phyloP scores from a whole-genome alignment of 2,888 invertebrate genomes.

The Chelonus formosanus region DNA sequence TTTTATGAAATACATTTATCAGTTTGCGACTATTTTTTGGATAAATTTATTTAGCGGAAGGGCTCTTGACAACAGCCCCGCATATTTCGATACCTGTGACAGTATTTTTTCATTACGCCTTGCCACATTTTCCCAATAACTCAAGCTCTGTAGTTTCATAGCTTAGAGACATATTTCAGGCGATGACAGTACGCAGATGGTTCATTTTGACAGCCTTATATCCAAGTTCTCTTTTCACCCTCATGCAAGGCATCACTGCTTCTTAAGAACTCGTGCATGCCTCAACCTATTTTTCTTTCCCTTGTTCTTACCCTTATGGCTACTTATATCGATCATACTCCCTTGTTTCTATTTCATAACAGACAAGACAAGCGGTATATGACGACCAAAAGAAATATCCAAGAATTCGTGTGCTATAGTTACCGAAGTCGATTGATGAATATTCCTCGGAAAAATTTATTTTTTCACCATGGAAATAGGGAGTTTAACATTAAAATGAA shows the following conservation, averaged over 20 bases:
- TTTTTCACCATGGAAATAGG: neutral
- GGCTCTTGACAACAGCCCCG: constrained; percentile 34
- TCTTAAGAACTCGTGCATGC: constrained; percentile 39
- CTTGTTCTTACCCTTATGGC: constrained; percentile 3
- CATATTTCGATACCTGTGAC: constrained; percentile 43
- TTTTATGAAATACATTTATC: constrained; percentile 39
- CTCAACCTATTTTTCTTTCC: constrained; percentile 32
- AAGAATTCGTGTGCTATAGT: no score
- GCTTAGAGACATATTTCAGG: constrained; percentile 44
- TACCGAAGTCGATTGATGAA: neutral
- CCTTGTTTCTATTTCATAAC: constrained; percentile 6
- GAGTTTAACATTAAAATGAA: constrained; percentile 19
- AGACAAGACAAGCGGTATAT: no score
- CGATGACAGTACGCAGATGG: constrained; percentile 48
- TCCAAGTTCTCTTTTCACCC: constrained; percentile 34
- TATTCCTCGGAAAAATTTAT: neutral
- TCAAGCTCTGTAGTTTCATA: constrained; percentile 44
- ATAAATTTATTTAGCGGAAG: constrained; percentile 36
- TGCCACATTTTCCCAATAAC: constrained; percentile 46
- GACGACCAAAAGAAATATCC: no score
- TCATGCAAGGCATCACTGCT: constrained; percentile 16
- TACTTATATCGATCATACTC: constrained; percentile 18
- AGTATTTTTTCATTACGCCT: constrained; percentile 48
- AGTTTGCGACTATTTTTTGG: constrained; percentile 38
- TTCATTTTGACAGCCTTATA: constrained; percentile 46